Evolutionary conservation across 37 sponge, comb jelly and placozoan species (phyloP), one percentile per base, ranked within the genome.

Genomic region (Petrosia ficiformis): DNA sequence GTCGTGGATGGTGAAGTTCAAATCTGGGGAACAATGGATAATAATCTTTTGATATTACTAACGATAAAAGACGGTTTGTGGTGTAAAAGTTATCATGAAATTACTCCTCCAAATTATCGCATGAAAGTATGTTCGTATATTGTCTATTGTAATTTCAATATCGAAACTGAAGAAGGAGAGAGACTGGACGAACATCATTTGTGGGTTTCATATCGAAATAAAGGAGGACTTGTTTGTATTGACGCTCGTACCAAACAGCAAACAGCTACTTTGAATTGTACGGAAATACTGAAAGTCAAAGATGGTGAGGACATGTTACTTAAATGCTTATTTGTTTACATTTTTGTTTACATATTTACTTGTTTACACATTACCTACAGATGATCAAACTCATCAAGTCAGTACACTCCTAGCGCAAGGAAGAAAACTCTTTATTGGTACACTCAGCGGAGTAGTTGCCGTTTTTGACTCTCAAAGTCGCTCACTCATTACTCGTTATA

Each of bases 1-100:
- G 48, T 42, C 14, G 34, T 43, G 1, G 67, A 77, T 35, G 87
- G 80, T 19, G 24, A 37, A 4, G 44, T 84, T 3, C 80, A 90
- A 41, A 82, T 90, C 10, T 90, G 90, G 90, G 90, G 90, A 2
- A 80, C 90, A 0, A 75, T 80, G 75, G 82, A 79, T n/a, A 66
- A 84, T 43, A 84, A 75, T 39, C 44, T 54, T 36, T 29, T 90
- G 4, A 34, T 76, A 2, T 34, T 90, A 28, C 39, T 90, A 8
- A 68, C 70, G 37, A 29, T 56, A 14, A 4, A 44, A 43, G 36
- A 73, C 19, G 67, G 39, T n/a, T 65, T 25, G 19, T 31, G 36
- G 32, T 31, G 25, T 42, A 71, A 68, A 85, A 71, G 40, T 39
- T 1, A 65, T 14, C 28, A 32, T 25, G 64, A 77, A 39, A 36